A percentile compares a stretch with the other conserved stretches of the same genome.
phyloP scores from a whole-genome alignment of 2,888 invertebrate species.

The Cordilura impudica region DNA sequence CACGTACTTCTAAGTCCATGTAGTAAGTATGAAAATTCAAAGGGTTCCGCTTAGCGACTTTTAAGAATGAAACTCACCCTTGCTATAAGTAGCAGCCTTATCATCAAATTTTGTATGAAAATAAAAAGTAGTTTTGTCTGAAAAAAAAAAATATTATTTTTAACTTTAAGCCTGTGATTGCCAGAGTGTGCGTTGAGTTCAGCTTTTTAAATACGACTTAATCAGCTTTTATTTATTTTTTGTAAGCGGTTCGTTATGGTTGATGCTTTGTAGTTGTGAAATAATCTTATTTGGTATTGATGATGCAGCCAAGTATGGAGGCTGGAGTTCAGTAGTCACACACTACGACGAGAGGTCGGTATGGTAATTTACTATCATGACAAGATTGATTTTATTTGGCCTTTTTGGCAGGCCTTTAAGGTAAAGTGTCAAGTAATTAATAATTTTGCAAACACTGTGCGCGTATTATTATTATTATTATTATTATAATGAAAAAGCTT shows the following conservation, averaged over 20 bases:
- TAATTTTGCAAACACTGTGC: neutral
- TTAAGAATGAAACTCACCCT: too few species aligned
- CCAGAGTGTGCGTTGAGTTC: neutral
- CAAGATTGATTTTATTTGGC: neutral
- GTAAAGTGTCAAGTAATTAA: neutral
- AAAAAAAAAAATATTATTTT: conserved; percentile 14
- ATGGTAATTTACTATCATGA: neutral
- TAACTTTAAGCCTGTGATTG: conserved; percentile 6
- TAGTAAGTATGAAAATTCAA: too few species aligned
- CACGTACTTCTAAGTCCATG: too few species aligned
- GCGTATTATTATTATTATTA: neutral
- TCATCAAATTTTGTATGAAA: too few species aligned
- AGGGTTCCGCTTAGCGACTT: too few species aligned
- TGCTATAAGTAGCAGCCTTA: too few species aligned
- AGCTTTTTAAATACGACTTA: conserved; percentile 51
- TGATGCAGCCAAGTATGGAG: conserved; percentile 20
- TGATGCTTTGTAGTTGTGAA: conserved; percentile 30
- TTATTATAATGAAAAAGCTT: too few species aligned
- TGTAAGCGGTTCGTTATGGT: conserved; percentile 19
- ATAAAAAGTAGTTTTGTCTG: neutral
- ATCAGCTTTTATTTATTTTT: conserved; percentile 48
- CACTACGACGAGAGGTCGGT: conserved; percentile 28
- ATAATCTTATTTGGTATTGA: conserved; percentile 33
- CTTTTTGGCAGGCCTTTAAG: neutral
- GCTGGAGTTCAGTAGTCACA: conserved; percentile 36